phyloP scores from a whole-genome alignment of 53 echinoderm and acorn worm genomes.

The Paelopatides confundens region DNA sequence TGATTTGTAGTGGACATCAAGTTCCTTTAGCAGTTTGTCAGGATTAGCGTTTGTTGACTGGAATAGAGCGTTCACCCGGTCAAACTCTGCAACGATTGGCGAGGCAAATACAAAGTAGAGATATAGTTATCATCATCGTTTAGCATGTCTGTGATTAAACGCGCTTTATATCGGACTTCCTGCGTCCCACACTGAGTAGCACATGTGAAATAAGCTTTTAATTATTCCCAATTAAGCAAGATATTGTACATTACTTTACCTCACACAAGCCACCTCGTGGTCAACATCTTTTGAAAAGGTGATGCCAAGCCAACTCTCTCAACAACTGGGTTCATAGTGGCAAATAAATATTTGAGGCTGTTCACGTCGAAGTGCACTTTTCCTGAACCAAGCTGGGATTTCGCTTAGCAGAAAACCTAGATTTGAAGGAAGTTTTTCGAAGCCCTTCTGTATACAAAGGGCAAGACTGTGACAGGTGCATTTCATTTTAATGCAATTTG shows the following conservation, averaged over 20 bases:
- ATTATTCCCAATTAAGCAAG: not conserved
- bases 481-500: conserved; percentile 22
- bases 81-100: not conserved
- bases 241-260: not conserved
- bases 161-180: conserved; percentile 2
- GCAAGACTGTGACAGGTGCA: conserved; percentile 15
- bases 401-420: conserved; percentile 3
- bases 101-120: conserved; percentile 7
- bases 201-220: conserved; percentile 12
- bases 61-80: not conserved
- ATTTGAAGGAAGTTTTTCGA: conserved; percentile 23
- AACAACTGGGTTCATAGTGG: not conserved
- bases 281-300: not conserved
- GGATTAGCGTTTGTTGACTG: conserved; percentile 8
- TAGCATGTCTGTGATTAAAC: not conserved
- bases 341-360: not conserved
- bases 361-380: conserved; percentile 9
- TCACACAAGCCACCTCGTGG: not conserved
- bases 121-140: conserved; percentile 9
- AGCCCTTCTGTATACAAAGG: conserved; percentile 6
- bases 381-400: conserved; percentile 5
- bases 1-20: conserved; percentile 12
- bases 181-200: not conserved
- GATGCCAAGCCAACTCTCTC: not conserved
- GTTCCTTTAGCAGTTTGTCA: not conserved